These are phyloP conservation scores for Champsocephalus gunnari DNA, from an alignment of 2,797 vertebrate genomes.

Conservation along the genomic window DNA sequence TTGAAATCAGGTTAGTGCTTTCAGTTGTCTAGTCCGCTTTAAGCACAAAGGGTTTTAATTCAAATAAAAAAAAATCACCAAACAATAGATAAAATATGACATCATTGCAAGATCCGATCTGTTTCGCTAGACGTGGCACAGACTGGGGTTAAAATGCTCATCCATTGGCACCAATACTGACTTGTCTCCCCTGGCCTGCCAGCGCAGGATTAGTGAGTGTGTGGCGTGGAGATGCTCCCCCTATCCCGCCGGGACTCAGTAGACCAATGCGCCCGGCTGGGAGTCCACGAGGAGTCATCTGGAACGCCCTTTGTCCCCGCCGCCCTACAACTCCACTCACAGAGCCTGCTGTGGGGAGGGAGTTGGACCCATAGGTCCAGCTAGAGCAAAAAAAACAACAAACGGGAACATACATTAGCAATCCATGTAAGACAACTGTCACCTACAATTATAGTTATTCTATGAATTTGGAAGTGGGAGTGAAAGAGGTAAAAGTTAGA, in stretches of 20 bases:
- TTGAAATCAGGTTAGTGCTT: background rate
- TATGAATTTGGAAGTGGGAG: slow-evolving; percentile 21
- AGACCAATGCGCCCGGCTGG: slow-evolving; percentile 89
- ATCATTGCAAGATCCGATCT: background rate
- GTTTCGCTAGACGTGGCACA: background rate
- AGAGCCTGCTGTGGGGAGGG: slow-evolving; percentile 98
- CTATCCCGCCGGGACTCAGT: slow-evolving; percentile 88
- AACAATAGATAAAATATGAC: background rate
- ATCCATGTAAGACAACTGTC: slow-evolving; percentile 2
- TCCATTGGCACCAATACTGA: slow-evolving; percentile 70
- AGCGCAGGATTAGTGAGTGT: slow-evolving; percentile 88
- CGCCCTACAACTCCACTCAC: slow-evolving; percentile 91
- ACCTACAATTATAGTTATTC: slow-evolving; percentile 5
- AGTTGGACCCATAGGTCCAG: slow-evolving; percentile 96
- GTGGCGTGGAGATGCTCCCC: slow-evolving; percentile 90
- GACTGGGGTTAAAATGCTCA: background rate
- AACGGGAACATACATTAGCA: slow-evolving; percentile 9
- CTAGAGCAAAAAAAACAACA: slow-evolving; percentile 71
- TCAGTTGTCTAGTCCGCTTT: background rate
- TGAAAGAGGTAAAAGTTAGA: slow-evolving; percentile 27
- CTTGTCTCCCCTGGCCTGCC: slow-evolving; percentile 92
- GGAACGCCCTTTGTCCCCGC: slow-evolving; percentile 91
- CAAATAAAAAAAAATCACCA: background rate
- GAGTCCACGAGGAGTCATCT: slow-evolving; percentile 90
- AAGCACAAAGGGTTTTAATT: too few relatives aligned